Evolutionary conservation across 1,140 invertebrate species (phyloP), one percentile per base, ranked within the genome.

Genomic region (Platorchestia sp.): DNA sequence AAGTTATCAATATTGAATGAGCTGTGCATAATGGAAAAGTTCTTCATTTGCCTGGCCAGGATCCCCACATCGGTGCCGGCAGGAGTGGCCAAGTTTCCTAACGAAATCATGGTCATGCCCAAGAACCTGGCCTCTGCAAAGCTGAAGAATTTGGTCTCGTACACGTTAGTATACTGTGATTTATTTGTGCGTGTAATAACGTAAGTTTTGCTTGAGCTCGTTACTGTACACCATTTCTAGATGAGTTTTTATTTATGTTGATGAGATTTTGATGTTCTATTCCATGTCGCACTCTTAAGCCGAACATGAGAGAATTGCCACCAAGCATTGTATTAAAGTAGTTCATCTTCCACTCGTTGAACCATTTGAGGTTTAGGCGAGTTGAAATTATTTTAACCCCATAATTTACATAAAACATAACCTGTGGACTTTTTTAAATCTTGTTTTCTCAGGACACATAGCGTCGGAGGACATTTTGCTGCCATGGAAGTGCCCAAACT

Each of bases 401-500:
- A 27, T 36, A 10, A 10, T 75, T 75, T 75, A 22, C 36, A 75
- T 75, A 3, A 10, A 75, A 36, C 59, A 36, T 22, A 36, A 75
- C 36, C 59, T 19, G 47, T 75, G 14, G 36, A 3, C 7, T 75
- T 75, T 75, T 75, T 59, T 36, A 36, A 59, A 51, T 95, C 95
- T 10, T 89, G 27, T 42, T 27, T 44, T 51, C 95, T 40, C 91
- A 95, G 95, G 10, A 45, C 75, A 16, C 75, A 95, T 41, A 36
- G 43, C 43, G 91, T 53, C 27, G 98, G 98, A 1, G 99, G 99
- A 5, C 99, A 99, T 97, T 99, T 99, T 97, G 98, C 98, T 19
- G 98, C 98, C 0, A 98, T 99, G 96, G 98, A 99, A 97, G 97
- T 98, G 95, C 98, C 98, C 0, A 96, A 98, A 96, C 96, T 98